These are phyloP conservation scores for Gadus chalcogrammus DNA, from an alignment of 2,113 vertebrate genomes.

Conservation along the genomic window DNA sequence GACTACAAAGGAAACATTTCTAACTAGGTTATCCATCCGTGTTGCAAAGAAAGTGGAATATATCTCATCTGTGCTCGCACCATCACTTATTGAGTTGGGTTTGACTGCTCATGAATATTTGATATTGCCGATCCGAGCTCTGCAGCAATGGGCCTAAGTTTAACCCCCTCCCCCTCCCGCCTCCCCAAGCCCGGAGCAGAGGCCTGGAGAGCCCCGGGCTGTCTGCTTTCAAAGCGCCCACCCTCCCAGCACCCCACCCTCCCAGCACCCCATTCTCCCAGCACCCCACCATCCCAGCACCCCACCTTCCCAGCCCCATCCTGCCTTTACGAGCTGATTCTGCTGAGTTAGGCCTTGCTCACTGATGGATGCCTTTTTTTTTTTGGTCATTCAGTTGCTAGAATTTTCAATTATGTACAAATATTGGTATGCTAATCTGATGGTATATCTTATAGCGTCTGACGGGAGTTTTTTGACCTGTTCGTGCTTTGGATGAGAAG, in stretches of 20 bases:
- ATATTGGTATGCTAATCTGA: constrained; percentile 22
- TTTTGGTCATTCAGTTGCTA: background rate
- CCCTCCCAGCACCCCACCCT: too few relatives aligned
- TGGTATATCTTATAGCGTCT: constrained; percentile 17
- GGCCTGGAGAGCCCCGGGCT: constrained; percentile 46
- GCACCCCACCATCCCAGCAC: too few relatives aligned
- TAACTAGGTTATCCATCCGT: constrained; percentile 34
- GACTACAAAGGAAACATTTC: constrained; percentile 8
- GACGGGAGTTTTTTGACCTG: background rate
- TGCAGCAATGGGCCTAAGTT: constrained; percentile 42
- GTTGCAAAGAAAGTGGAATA: constrained; percentile 37
- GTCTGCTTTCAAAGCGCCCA: constrained; percentile 25
- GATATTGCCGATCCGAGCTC: constrained; percentile 56
- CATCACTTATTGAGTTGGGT: constrained; percentile 38
- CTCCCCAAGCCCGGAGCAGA: constrained; percentile 16
- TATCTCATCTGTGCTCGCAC: constrained; percentile 29
- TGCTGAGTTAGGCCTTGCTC: constrained; percentile 42
- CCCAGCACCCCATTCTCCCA: too few relatives aligned
- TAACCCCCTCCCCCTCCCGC: background rate
- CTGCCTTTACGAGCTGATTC: constrained; percentile 46
- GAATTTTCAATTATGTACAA: too few relatives aligned
- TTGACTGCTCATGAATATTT: constrained; percentile 58
- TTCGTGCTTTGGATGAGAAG: constrained; percentile 40
- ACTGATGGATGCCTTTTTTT: constrained; percentile 16
- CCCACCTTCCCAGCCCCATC: constrained; percentile 10